Conservation (phyloP, 2,797 vertebrate species). For the Rhinatrema bivittatum region DNA sequence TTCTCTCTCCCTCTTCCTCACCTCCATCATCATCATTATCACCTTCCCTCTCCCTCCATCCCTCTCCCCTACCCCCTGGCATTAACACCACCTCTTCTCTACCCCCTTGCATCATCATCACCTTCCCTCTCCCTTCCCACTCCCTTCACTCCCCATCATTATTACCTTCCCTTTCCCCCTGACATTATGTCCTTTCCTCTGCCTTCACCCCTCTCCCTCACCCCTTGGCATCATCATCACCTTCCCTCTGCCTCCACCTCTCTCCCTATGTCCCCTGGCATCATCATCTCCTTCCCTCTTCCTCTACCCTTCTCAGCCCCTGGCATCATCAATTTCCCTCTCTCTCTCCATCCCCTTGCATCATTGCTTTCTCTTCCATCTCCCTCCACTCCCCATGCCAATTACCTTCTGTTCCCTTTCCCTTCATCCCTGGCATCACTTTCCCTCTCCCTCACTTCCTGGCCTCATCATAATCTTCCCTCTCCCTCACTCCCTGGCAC, state of each 20-base stretch:
- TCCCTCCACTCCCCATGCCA: slow-evolving; percentile 3
- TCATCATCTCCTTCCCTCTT: slow-evolving; percentile 24
- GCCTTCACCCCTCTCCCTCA: slow-evolving; percentile 20
- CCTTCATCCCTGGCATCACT: too few relatives aligned
- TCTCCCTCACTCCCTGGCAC: too few relatives aligned
- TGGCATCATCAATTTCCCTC: slow-evolving; percentile 11
- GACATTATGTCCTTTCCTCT: too few relatives aligned
- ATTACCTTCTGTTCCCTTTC: slow-evolving; percentile 34
- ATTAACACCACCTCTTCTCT: slow-evolving; percentile 27
- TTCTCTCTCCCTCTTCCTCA: background rate
- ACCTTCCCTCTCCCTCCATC: background rate
- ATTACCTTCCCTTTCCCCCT: too few relatives aligned
- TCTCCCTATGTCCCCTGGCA: too few relatives aligned
- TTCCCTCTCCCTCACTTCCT: too few relatives aligned
- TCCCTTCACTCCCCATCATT: too few relatives aligned
- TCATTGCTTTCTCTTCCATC: slow-evolving; percentile 7
- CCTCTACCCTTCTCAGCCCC: slow-evolving; percentile 18
- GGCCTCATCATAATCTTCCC: slow-evolving; percentile 38
- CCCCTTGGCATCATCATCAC: too few relatives aligned
- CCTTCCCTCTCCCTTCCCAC: background rate
- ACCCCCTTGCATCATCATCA: too few relatives aligned
- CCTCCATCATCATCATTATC: too few relatives aligned
- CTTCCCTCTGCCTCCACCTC: slow-evolving; percentile 23
- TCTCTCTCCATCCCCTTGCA: slow-evolving; percentile 8
- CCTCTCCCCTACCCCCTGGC: slow-evolving; percentile 6